phyloP scores from a whole-genome alignment of 2,797 vertebrate species.

The Anguilla anguilla region DNA sequence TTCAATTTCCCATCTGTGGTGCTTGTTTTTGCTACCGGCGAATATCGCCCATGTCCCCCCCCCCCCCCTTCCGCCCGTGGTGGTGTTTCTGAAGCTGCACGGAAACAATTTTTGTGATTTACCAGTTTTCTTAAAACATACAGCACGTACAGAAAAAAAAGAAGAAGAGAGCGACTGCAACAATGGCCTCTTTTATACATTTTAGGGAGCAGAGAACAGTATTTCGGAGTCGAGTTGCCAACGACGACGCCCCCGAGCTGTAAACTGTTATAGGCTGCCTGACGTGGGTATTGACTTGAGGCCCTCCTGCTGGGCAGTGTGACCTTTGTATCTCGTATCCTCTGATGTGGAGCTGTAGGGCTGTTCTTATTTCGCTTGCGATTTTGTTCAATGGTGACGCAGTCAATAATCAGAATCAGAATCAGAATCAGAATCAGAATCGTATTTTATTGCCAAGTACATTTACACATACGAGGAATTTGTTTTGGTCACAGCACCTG shows the following conservation, averaged over 20 bases:
- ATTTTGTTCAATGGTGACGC: not conserved
- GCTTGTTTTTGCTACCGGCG: not conserved
- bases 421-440: no score
- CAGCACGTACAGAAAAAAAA: not conserved
- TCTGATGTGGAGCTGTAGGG: not conserved
- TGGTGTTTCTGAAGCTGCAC: not conserved
- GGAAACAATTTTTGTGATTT: slow-evolving; percentile 1
- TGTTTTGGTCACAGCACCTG: not conserved
- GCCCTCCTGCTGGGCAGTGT: not conserved
- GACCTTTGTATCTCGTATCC: no score
- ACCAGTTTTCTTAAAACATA: not conserved
- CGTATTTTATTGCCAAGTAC: no score
- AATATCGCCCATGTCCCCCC: not conserved
- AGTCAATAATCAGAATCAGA: no score
- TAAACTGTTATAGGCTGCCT: not conserved
- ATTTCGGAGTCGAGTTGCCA: not conserved
- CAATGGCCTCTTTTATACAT: not conserved
- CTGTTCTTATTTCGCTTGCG: not conserved
- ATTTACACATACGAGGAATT: no score
- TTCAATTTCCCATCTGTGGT: not conserved
- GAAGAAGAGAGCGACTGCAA: not conserved
- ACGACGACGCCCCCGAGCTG: no score
- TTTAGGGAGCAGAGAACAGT: not conserved
- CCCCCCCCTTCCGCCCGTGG: not conserved
- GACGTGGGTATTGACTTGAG: no score